phyloP scores from a whole-genome alignment of 2,888 invertebrate species.

The Erebia epiphron region DNA sequence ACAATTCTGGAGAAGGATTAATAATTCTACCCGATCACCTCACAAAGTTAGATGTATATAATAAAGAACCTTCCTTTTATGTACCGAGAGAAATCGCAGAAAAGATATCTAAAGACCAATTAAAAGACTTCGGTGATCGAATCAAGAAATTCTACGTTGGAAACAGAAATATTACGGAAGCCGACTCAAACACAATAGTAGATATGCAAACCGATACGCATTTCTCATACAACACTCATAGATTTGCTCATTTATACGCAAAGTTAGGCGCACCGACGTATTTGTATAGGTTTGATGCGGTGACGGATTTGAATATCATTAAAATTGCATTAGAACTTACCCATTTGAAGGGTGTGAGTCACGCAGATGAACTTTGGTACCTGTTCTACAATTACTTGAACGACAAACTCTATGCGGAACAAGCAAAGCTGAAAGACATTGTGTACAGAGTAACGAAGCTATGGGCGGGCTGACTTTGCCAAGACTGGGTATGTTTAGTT shows the following conservation, averaged over 20 bases:
- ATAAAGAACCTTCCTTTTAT: slow-evolving; percentile 52
- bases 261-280: slow-evolving; percentile 48
- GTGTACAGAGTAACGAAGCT: slow-evolving; percentile 63
- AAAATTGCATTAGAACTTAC: slow-evolving; percentile 44
- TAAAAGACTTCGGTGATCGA: slow-evolving; percentile 52
- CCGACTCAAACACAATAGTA: slow-evolving; percentile 47
- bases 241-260: slow-evolving; percentile 55
- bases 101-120: slow-evolving; percentile 45
- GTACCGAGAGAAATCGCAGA: slow-evolving; percentile 55
- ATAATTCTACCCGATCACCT: slow-evolving; percentile 47
- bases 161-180: slow-evolving; percentile 46
- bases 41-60: slow-evolving; percentile 49
- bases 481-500: slow-evolving; percentile 61
- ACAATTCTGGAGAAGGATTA: slow-evolving; percentile 61
- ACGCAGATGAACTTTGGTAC: slow-evolving; percentile 76
- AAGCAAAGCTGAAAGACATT: slow-evolving; percentile 56
- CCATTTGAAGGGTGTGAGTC: slow-evolving; percentile 63
- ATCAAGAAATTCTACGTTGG: slow-evolving; percentile 57
- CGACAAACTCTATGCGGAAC: slow-evolving; percentile 56
- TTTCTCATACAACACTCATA: slow-evolving; percentile 54
- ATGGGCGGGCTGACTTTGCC: slow-evolving; percentile 76
- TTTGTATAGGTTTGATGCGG: slow-evolving; percentile 58
- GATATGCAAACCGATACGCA: slow-evolving; percentile 54
- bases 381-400: slow-evolving; percentile 63
- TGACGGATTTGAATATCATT: slow-evolving; percentile 60